Evolutionary conservation across 1,140 invertebrate genomes (phyloP), one percentile per base, ranked within the genome.

Genomic region (Tetraneura akinire): DNA sequence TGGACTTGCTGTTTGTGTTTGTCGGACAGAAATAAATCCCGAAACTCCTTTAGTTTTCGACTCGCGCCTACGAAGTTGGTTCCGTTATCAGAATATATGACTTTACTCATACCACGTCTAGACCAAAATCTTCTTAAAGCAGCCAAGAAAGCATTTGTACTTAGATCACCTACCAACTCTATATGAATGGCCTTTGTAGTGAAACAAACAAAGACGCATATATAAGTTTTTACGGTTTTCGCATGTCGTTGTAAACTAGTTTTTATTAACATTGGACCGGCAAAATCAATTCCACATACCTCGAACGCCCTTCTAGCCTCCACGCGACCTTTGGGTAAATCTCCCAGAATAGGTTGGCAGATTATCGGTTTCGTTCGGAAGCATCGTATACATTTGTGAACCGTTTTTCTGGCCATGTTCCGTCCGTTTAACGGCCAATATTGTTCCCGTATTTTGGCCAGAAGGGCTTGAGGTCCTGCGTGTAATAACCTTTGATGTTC

Each of bases 31-130:
- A 62, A 26, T 11, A 62, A 32, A 1, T 47, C 5, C 3, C 18
- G 2, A 4, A 78, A 18, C 60, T 78, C 71, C 18, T 81, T n/a
- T n/a, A 81, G 21, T 29, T 78, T 37, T 37, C 60, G 62, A n/a
- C 82, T 80, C 18, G 84, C 84, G 57, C 85, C 85, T 11, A 85
- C 82, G 82, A 87, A 86, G 81, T 85, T 86, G 16, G 83, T 86
- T n/a, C 84, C 86, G 81, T 84, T 85, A 37, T 37, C 32, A 8
- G 32, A 37, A 82, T 87, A 86, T 45, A 81, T 84, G 51, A 83
- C 83, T 1, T 86, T 70, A 29, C 82, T n/a, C 11, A 81, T 18
- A 23, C 85, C 82, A 9, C 81, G 84, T 37, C 32, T 37, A 37
- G 32, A 37, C 32, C 32, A 37, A 8, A 37, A 37, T 37, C 32